Percentiles rank a stretch among this genome's conserved stretches.
Conservation (phyloP, 2,797 vertebrate genomes). For the Linurgus olivaceus region DNA sequence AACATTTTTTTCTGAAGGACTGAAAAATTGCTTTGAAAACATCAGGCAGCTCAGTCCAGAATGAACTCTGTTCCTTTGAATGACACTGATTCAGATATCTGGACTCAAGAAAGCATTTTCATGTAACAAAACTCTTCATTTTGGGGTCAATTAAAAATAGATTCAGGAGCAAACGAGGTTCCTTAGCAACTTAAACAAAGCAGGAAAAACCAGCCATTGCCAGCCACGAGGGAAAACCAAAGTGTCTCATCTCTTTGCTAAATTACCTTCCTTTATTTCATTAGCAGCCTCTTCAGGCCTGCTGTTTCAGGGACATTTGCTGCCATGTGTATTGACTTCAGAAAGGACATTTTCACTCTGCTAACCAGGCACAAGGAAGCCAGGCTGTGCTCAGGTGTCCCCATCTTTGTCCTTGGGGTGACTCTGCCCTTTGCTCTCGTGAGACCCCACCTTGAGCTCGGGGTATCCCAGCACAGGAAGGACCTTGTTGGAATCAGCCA, state of each 20-base stretch:
- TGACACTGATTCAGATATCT: background rate
- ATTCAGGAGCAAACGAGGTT: background rate
- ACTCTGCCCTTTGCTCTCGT: background rate
- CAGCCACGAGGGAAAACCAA: background rate
- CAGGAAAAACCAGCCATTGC: background rate
- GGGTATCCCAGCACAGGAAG: background rate
- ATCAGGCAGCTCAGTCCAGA: background rate
- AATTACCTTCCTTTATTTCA: slow-evolving; percentile 11
- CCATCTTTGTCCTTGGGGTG: rapidly evolving
- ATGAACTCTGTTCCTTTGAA: background rate
- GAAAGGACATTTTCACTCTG: background rate
- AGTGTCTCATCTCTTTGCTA: background rate
- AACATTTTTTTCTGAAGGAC: background rate
- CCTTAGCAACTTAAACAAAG: slow-evolving; percentile 23
- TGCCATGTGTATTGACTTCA: background rate
- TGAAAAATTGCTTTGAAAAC: background rate
- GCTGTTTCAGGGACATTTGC: background rate
- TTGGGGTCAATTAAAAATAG: slow-evolving; percentile 29
- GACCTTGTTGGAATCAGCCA: background rate
- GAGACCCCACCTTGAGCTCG: rapidly evolving
- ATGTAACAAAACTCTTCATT: background rate
- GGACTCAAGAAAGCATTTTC: background rate
- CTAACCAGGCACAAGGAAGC: background rate
- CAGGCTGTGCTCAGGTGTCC: background rate
- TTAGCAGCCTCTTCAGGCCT: background rate